Percentiles rank a stretch among this genome's conserved stretches.
Evolutionary conservation across 2,797 vertebrate genomes (phyloP).

Genomic region (Gallinago stenura): DNA sequence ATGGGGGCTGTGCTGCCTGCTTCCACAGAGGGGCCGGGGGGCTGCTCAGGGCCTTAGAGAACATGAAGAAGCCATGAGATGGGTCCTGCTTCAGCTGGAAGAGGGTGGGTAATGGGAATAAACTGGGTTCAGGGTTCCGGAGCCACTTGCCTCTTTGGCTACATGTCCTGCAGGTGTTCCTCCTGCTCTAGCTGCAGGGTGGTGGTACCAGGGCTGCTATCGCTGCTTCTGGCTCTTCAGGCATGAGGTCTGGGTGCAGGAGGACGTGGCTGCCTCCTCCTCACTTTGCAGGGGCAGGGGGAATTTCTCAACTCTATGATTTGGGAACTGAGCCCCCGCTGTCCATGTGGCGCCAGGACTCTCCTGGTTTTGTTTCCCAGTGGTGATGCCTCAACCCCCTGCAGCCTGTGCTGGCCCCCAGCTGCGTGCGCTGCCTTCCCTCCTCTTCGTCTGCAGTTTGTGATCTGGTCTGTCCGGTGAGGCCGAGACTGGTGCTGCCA

Average conservation of each 20-base stretch:
- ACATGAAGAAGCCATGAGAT: too few species aligned
- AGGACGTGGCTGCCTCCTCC: neutral
- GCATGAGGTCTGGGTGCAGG: neutral
- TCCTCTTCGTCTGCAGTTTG: rapidly evolving
- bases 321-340: neutral
- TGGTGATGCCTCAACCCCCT: neutral
- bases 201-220: rapidly evolving
- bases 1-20: neutral
- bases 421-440: neutral
- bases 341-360: rapidly evolving
- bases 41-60: neutral
- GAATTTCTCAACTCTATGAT: neutral
- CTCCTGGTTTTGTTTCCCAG: rapidly evolving
- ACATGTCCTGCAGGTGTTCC: neutral
- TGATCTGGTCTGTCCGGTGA: neutral
- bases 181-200: neutral
- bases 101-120: neutral
- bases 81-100: neutral
- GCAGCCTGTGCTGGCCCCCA: rapidly evolving
- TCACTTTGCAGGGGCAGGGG: rapidly evolving
- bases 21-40: rapidly evolving
- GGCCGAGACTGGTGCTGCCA: rapidly evolving
- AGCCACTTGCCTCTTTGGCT: neutral
- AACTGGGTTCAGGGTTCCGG: rapidly evolving
- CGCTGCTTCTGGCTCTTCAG: neutral